These are phyloP conservation scores for Hylaeus volcanicus DNA, from an alignment of 1,140 invertebrate species.

Conservation along the genomic window DNA sequence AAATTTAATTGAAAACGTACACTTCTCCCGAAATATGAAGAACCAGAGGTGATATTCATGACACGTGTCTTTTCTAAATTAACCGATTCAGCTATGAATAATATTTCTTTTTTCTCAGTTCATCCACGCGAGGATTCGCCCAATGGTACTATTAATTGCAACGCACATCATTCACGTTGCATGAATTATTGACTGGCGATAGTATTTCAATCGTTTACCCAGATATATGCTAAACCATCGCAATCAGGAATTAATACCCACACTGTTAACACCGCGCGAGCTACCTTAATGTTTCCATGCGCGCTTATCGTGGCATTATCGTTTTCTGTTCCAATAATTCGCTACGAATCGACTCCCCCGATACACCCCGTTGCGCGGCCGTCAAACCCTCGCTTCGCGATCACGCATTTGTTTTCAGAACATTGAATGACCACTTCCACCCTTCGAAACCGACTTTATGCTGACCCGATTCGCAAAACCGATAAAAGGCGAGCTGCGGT, in stretches of 20 bases:
- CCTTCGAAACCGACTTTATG: constrained; percentile 18
- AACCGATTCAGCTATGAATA: too few relatives aligned
- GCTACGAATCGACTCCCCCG: not conserved
- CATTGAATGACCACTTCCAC: constrained; percentile 29
- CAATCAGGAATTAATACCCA: constrained; percentile 35
- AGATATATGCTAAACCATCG: constrained; percentile 12
- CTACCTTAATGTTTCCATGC: constrained; percentile 35
- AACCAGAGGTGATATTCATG: too few relatives aligned
- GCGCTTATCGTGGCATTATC: constrained; percentile 43
- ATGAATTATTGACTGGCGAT: constrained; percentile 29
- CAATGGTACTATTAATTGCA: constrained; percentile 18
- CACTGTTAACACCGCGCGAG: not conserved
- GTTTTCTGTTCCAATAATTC: constrained; percentile 49
- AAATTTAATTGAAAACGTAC: too few relatives aligned
- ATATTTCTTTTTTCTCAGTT: not conserved
- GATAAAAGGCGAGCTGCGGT: constrained; percentile 18
- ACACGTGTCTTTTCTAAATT: too few relatives aligned
- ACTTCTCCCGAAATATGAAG: too few relatives aligned
- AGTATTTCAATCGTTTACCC: constrained; percentile 10
- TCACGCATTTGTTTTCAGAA: constrained; percentile 40
- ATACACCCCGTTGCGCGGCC: not conserved
- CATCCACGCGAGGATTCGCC: not conserved
- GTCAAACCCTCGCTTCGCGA: constrained; percentile 12
- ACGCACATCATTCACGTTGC: constrained; percentile 15
- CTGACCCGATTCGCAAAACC: constrained; percentile 13